Evolutionary conservation across 2,888 invertebrate genomes (phyloP), one percentile per base, ranked within the genome.

Genomic region (Unio delphinus): DNA sequence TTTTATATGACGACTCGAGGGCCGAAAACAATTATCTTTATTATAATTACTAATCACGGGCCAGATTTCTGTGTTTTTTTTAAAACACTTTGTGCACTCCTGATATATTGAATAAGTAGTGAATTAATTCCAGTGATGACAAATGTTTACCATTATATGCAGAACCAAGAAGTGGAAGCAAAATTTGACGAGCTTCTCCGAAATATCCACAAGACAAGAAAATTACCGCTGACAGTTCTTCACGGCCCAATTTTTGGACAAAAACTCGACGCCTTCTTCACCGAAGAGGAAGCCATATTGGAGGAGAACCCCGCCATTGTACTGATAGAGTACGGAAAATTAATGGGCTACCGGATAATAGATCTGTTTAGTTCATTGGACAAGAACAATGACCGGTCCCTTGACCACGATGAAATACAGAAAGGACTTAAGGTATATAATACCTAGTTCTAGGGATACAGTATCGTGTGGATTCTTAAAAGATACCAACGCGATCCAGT

Each of bases 341-440:
- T 84, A 59, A 78, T 80, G 74, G 81, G 81, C 0, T 81, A 84
- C 57, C 73, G 86, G 11, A 73, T 86, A 15, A 74, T 83, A n/a
- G 86, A 86, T 67, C 70, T 86, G 15, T 84, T 87, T 62, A 65
- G 79, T 18, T 76, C 81, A n/a, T 73, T 87, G 69, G 85, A 86
- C 72, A 82, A 81, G 62, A 81, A 84, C 67, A 82, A 80, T 7
- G 84, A 80, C 71, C 80, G 80, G 61, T 78, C 82, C n/a, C 74
- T 87, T 20, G 81, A 82, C 57, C 76, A 71, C 23, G 69, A 70
- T 11, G 87, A 87, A 65, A 82, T 87, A 30, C 81, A 76, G 56
- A 64, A 64, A 17, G 87, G 86, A 4, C 65, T 87, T 7, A 75
- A 76, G 83, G 86, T 85, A 45, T 45, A 15, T 45, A 15, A 11